Base-by-base conservation (phyloP, 2,888 invertebrate species). In the Prosopocoilus inquinatus region DNA sequence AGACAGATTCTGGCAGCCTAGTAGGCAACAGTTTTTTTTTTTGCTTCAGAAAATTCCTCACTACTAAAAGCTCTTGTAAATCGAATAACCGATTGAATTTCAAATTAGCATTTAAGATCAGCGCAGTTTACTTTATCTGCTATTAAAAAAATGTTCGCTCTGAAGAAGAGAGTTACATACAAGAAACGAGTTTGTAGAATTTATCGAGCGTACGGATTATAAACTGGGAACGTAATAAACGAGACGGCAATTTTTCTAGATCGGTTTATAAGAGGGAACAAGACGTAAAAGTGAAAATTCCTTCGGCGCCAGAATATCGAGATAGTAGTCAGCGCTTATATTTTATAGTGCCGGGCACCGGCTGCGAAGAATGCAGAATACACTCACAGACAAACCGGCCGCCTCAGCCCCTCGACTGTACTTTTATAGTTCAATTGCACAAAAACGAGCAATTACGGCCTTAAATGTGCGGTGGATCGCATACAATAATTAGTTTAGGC, bases 281-380 rank as follows among this genome's bases (percentile, higher is more conserved):
- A 56, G 56, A 60, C 64, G 64, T 67, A 65, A 66, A 66, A 68
- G 69, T 68, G 70, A 70, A 67, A 70, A 70, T 70, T 68, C 67
- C 67, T 63, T 53, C 58, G 62, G 62, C 60, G 62, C 70, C 70
- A 69, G 69, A 64, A 63, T 61, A 68, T 66, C 68, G 65, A 65
- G 68, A 68, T 70, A 65, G 66, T 66, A 65, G 64, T 64, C 65
- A 64, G 63, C 53, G 61, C 59, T 62, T 65, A 64, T 58, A 60
- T 55, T 67, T 68, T 69, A 70, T 68, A 64, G 70, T 64, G 67
- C 65, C 66, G 60, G 58, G 69, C 68, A 69, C 66, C 67, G 69
- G 66, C 65, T 63, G 64, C 57, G 55, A 69, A 70, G 70, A 70
- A 70, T 70, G 70, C 65, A 64, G 70, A 68, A 66, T 70, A 70